phyloP scores from a whole-genome alignment of 1,140 invertebrate species.

The Venustaconcha ellipsiformis region DNA sequence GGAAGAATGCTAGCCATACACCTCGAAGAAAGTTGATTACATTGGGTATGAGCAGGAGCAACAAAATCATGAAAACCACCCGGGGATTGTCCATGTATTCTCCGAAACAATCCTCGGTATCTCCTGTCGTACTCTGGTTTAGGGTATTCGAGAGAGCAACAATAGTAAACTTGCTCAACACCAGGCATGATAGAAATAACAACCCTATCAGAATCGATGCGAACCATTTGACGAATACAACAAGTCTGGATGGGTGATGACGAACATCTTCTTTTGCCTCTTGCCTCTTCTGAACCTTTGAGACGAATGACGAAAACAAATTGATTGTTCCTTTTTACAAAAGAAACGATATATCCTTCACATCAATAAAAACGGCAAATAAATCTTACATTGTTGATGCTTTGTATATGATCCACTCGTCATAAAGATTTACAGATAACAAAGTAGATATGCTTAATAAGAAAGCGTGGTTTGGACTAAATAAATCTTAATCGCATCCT shows the following conservation, averaged over 20 bases:
- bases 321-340: too few relatives aligned
- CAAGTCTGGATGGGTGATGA: constrained; percentile 8
- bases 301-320: too few relatives aligned
- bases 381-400: too few relatives aligned
- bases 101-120: not conserved
- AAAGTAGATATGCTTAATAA: too few relatives aligned
- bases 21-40: constrained; percentile 22
- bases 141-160: constrained; percentile 7
- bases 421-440: too few relatives aligned
- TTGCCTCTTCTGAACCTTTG: too few relatives aligned
- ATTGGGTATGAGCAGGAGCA: constrained; percentile 17
- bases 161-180: constrained; percentile 13
- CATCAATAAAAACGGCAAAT: too few relatives aligned
- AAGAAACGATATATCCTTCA: too few relatives aligned
- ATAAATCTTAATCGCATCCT: too few relatives aligned
- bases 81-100: not conserved
- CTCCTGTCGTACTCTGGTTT: not conserved
- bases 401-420: too few relatives aligned
- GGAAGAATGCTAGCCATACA: constrained; percentile 11
- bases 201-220: constrained; percentile 4
- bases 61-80: constrained; percentile 7
- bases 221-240: constrained; percentile 27
- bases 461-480: too few relatives aligned
- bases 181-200: constrained; percentile 8
- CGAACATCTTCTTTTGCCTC: not conserved